Evolutionary conservation across 2,113 vertebrate genomes (phyloP).

Genomic region (Ptilonorhynchus violaceus): DNA sequence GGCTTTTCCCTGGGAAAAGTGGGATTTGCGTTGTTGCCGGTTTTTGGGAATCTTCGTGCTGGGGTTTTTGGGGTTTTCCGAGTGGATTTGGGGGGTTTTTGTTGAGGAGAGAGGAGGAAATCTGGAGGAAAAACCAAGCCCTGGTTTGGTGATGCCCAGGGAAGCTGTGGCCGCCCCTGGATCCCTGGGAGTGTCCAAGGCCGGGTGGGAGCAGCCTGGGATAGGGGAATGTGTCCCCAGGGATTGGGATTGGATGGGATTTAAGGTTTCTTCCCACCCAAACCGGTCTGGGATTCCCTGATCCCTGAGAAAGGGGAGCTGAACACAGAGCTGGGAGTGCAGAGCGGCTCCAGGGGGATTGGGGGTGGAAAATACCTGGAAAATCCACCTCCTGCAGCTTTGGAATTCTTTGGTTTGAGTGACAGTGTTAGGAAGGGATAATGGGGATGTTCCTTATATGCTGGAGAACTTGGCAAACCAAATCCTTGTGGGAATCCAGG

Average conservation of each 20-base stretch:
- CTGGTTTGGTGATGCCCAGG: background rate
- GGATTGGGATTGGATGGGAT: background rate
- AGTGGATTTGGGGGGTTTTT: background rate
- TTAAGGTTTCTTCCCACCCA: background rate
- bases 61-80: background rate
- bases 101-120: background rate
- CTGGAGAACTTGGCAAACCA: background rate
- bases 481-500: background rate
- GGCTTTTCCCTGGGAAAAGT: background rate
- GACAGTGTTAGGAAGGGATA: background rate
- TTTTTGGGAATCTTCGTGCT: background rate
- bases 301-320: background rate
- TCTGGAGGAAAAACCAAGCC: background rate
- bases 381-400: background rate
- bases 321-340: background rate
- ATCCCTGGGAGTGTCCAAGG: background rate
- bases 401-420: background rate
- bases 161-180: background rate
- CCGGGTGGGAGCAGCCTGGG: background rate
- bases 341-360: too few species aligned
- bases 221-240: background rate
- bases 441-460: fast-evolving
- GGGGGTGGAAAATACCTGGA: background rate
- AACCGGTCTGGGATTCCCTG: background rate
- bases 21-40: background rate